Evolutionary conservation across 2,797 vertebrate genomes (phyloP).

Genomic region (Enteromius unitaeniatus): DNA sequence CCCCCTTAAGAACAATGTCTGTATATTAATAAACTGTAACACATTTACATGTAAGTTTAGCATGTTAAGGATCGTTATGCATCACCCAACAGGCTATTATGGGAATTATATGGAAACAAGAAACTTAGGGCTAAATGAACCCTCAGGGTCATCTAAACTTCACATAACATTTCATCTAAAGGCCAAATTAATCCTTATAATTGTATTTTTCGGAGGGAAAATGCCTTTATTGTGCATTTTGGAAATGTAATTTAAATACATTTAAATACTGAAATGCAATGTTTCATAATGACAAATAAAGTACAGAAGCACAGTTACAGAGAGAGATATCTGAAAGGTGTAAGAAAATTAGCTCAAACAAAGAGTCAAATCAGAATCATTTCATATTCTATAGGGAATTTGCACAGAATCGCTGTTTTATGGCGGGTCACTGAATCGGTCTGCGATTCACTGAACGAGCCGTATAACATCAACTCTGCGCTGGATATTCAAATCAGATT

Average conservation of each 20-base stretch:
- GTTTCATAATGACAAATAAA: background rate
- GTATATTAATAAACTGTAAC: background rate
- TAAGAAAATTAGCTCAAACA: too few relatives aligned
- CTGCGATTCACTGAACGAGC: too few relatives aligned
- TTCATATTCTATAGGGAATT: too few relatives aligned
- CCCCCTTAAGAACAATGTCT: background rate
- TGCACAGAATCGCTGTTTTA: too few relatives aligned
- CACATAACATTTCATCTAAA: background rate
- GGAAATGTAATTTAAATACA: background rate
- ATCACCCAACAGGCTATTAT: background rate
- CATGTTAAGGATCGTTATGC: background rate
- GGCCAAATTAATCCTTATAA: background rate
- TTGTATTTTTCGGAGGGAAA: background rate
- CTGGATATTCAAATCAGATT: too few relatives aligned
- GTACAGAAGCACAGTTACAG: background rate
- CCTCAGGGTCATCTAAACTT: background rate
- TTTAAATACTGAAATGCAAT: background rate
- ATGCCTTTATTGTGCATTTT: background rate
- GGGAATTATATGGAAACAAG: background rate
- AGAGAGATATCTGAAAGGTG: background rate
- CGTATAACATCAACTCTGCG: too few relatives aligned
- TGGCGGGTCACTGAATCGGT: too few relatives aligned
- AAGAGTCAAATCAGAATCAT: too few relatives aligned
- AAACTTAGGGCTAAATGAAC: background rate
- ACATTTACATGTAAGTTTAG: background rate